phyloP scores from a whole-genome alignment of 1,140 invertebrate genomes.

The Calliphora vicina region DNA sequence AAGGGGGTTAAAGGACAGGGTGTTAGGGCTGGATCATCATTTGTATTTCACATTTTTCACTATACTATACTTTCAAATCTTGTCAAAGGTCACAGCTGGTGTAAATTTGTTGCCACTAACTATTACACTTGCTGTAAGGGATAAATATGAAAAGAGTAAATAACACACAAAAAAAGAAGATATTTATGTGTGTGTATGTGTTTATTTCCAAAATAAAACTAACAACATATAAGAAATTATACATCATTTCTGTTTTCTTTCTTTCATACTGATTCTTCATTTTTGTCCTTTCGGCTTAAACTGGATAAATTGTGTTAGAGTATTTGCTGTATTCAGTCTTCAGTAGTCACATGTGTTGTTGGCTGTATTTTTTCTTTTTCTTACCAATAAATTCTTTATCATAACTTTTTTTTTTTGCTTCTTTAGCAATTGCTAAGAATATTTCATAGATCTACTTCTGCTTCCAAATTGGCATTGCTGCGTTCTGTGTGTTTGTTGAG shows the following conservation, averaged over 20 bases:
- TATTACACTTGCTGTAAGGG: slow-evolving; percentile 25
- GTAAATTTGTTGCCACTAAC: slow-evolving; percentile 32
- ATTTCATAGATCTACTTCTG: background rate
- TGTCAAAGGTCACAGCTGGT: slow-evolving; percentile 30
- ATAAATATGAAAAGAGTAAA: background rate
- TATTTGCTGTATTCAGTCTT: background rate
- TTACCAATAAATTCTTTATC: slow-evolving; percentile 19
- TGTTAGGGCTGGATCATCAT: slow-evolving; percentile 1
- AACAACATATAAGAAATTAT: slow-evolving; percentile 20
- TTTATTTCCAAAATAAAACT: background rate
- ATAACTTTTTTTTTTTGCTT: background rate
- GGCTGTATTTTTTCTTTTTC: background rate
- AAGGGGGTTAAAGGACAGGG: background rate
- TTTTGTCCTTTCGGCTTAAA: background rate
- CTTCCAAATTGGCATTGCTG: slow-evolving; percentile 6
- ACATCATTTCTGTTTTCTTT: slow-evolving; percentile 4
- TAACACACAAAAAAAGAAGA: background rate
- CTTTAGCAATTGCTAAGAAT: background rate
- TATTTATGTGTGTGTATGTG: background rate
- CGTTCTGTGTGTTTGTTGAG: background rate
- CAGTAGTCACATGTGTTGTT: slow-evolving; percentile 29
- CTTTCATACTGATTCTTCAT: background rate
- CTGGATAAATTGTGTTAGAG: background rate
- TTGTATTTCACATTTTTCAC: background rate
- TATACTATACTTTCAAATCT: slow-evolving; percentile 19